Percentiles rank a stretch among this genome's conserved stretches.
Conservation (phyloP, 2,113 vertebrate species). For the Tonatia bakeri region DNA sequence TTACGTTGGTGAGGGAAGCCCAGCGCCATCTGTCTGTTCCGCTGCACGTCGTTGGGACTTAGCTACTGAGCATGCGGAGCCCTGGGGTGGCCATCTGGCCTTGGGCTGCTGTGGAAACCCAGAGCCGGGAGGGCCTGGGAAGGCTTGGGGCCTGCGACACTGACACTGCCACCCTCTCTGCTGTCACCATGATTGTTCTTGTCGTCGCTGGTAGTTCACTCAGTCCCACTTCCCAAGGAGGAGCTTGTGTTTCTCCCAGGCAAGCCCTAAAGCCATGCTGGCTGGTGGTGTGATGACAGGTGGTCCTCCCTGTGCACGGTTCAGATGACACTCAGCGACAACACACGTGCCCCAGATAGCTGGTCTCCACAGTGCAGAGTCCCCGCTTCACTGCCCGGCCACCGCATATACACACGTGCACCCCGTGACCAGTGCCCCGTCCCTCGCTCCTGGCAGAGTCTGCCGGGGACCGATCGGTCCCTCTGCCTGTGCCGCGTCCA, state of each 20-base stretch:
- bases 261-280: background rate
- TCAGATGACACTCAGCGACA: background rate
- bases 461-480: background rate
- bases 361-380: background rate
- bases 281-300: background rate
- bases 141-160: background rate
- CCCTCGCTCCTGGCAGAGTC: background rate
- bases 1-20: rapidly evolving
- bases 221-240: background rate
- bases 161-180: background rate
- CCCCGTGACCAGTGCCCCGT: background rate
- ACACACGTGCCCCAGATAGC: rapidly evolving
- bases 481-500: background rate
- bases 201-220: background rate
- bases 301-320: rapidly evolving
- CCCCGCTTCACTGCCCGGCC: background rate
- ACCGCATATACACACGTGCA: rapidly evolving
- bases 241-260: background rate
- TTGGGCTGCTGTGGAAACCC: background rate
- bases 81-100: background rate
- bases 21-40: rapidly evolving
- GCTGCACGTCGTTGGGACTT: background rate
- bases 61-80: too few species aligned
- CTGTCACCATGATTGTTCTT: background rate
- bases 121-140: background rate